Evolutionary conservation across 2,888 invertebrate species (phyloP).

Genomic region (Ariolimax columbianus): DNA sequence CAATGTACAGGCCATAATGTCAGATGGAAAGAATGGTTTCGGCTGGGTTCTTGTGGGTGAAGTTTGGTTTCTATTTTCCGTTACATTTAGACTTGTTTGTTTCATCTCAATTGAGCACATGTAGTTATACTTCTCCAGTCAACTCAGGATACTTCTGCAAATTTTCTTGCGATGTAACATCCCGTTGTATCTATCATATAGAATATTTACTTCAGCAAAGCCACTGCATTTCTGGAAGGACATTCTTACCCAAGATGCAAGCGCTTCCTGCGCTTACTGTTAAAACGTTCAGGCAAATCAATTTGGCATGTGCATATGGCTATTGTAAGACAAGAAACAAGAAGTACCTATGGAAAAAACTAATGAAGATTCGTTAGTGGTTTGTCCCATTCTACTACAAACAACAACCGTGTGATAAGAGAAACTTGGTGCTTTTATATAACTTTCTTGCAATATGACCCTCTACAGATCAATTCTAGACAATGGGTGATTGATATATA

Average conservation of each 20-base stretch:
- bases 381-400: background rate
- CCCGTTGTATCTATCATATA: background rate
- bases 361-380: background rate
- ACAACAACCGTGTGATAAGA: no score
- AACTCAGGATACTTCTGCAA: background rate
- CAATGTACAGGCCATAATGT: background rate
- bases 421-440: no score
- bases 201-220: background rate
- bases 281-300: background rate
- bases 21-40: background rate
- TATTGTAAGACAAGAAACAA: background rate
- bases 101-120: background rate
- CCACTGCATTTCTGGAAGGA: background rate
- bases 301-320: background rate
- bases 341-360: background rate
- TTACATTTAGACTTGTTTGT: background rate
- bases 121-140: background rate
- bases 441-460: no score
- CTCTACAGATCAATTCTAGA: no score
- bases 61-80: background rate
- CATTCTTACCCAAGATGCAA: background rate
- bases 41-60: background rate
- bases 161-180: background rate
- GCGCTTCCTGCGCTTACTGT: background rate
- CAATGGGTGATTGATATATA: no score